Evolutionary conservation across 2,888 invertebrate genomes (phyloP).

Genomic region (Idaea aversata): DNA sequence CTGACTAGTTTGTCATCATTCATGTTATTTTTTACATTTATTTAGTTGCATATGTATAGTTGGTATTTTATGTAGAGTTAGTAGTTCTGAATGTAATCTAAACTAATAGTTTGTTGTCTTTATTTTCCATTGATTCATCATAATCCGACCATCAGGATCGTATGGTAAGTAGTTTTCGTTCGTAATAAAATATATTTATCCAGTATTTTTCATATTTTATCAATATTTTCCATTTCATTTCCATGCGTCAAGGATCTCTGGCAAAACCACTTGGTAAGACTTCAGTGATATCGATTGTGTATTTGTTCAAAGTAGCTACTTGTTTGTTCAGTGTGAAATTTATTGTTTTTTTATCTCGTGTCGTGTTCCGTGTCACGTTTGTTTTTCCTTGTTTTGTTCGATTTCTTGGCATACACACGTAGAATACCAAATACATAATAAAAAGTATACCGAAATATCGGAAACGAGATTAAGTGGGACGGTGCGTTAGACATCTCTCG

Average conservation of each 20-base stretch:
- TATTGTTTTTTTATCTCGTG: background rate
- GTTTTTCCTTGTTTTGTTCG: slow-evolving; percentile 2
- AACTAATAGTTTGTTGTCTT: slow-evolving; percentile 25
- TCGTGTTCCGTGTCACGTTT: background rate
- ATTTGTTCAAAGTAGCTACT: background rate
- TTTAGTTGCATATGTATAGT: background rate
- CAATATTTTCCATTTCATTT: slow-evolving; percentile 34
- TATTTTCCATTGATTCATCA: slow-evolving; percentile 38
- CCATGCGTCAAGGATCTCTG: slow-evolving; percentile 73
- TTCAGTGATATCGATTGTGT: background rate
- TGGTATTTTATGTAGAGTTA: background rate
- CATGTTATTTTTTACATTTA: too few relatives aligned
- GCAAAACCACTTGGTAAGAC: slow-evolving; percentile 62
- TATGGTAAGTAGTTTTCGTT: slow-evolving; percentile 52
- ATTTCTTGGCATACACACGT: background rate
- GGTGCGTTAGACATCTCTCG: background rate
- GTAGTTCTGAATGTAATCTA: slow-evolving; percentile 15
- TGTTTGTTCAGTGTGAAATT: background rate
- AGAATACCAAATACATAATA: background rate
- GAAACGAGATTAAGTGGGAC: background rate
- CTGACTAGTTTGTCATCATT: too few relatives aligned
- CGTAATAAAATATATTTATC: slow-evolving; percentile 2
- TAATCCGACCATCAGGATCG: slow-evolving; percentile 56
- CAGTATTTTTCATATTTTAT: slow-evolving; percentile 2
- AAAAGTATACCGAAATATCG: background rate